phyloP scores from a whole-genome alignment of 2,888 invertebrate genomes.

The Tillus elongatus region DNA sequence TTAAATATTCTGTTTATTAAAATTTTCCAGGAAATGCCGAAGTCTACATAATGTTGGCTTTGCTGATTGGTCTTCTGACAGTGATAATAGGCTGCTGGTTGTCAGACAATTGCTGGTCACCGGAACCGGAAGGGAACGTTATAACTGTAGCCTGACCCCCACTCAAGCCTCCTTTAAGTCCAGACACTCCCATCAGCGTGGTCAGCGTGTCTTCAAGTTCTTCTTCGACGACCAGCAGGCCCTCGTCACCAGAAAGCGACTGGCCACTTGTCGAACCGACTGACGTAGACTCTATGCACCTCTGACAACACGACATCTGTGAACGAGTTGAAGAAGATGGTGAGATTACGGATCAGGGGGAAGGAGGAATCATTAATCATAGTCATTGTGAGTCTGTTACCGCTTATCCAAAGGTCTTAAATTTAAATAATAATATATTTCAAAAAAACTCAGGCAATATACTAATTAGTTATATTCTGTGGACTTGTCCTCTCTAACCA shows the following conservation, averaged over 20 bases:
- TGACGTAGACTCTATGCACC: constrained; percentile 30
- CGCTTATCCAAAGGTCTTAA: too few relatives aligned
- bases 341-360: too few relatives aligned
- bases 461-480: too few relatives aligned
- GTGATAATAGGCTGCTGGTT: constrained; percentile 70
- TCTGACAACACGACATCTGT: constrained; percentile 34
- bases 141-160: constrained; percentile 61
- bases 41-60: constrained; percentile 64
- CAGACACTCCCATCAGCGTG: constrained; percentile 33
- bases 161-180: constrained; percentile 49
- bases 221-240: constrained; percentile 26
- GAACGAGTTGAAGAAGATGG: too few relatives aligned
- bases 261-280: constrained; percentile 39
- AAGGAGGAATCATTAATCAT: too few relatives aligned
- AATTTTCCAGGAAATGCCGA: constrained; percentile 64
- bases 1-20: too few relatives aligned
- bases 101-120: constrained; percentile 71
- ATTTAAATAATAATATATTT: too few relatives aligned
- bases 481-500: too few relatives aligned
- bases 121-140: constrained; percentile 57
- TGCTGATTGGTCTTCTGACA: constrained; percentile 62
- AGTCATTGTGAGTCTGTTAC: too few relatives aligned
- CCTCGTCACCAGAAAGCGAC: constrained; percentile 39
- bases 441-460: too few relatives aligned
- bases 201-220: constrained; percentile 21